Evolutionary conservation across 2,113 vertebrate genomes (phyloP).

Genomic region (Cryptomyrus ogoouensis): DNA sequence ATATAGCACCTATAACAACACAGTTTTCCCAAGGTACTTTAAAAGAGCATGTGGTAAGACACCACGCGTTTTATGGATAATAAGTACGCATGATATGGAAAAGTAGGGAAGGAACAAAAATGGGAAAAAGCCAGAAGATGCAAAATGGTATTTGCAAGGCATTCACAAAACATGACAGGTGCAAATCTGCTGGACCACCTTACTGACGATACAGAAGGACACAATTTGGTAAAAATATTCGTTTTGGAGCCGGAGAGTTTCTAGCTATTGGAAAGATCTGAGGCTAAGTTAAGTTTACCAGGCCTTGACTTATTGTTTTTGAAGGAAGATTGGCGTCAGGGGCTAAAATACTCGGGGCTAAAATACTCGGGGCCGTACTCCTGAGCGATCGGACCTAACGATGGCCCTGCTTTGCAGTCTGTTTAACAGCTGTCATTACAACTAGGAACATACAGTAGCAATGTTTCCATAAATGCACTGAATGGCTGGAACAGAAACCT

Average conservation of each 20-base stretch:
- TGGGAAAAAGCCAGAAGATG: not conserved
- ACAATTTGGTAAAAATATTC: not conserved
- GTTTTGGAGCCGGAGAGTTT: not conserved
- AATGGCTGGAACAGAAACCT: not conserved
- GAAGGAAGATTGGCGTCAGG: too few relatives aligned
- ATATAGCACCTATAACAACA: not conserved
- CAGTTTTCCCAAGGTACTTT: not conserved
- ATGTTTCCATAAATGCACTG: not conserved
- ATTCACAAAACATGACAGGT: not conserved
- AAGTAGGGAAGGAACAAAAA: not conserved
- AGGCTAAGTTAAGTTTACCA: too few relatives aligned
- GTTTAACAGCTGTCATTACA: not conserved
- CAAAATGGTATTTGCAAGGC: not conserved
- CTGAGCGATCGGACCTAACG: too few relatives aligned
- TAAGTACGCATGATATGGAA: not conserved
- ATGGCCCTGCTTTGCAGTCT: not conserved
- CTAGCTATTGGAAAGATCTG: too few relatives aligned
- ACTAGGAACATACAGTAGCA: not conserved
- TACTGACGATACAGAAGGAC: not conserved
- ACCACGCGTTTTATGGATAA: not conserved
- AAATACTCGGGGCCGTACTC: too few relatives aligned
- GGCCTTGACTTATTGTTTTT: too few relatives aligned
- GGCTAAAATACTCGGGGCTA: too few relatives aligned
- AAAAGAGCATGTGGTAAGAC: not conserved
- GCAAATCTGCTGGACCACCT: not conserved